These are phyloP conservation scores for Mormyrops attenuatus DNA, from an alignment of 2,797 vertebrate genomes.

Conservation along the genomic window DNA sequence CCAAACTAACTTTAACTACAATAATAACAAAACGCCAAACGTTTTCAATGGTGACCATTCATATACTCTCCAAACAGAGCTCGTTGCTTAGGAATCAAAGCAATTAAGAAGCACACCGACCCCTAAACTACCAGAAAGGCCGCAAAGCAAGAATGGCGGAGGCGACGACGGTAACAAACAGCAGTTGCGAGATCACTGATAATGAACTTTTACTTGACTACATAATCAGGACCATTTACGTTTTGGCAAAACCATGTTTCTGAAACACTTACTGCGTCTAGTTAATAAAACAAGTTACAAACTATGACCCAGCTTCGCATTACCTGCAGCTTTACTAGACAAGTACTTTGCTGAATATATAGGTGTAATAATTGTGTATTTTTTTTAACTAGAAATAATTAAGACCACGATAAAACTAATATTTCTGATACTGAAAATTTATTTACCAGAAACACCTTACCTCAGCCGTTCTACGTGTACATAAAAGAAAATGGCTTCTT, in stretches of 20 bases:
- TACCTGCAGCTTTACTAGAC: not conserved
- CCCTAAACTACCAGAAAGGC: not conserved
- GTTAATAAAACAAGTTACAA: not conserved
- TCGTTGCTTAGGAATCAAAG: not conserved
- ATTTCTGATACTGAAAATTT: not conserved
- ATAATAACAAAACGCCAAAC: not conserved
- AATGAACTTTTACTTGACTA: not conserved
- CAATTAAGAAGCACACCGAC: not conserved
- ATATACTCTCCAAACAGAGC: not conserved
- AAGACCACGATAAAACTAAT: not conserved
- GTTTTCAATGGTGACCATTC: not conserved
- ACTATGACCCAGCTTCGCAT: not conserved
- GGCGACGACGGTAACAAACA: not conserved
- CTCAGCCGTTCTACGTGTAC: conserved; percentile 8
- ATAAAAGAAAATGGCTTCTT: conserved; percentile 23
- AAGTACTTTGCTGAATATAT: not conserved
- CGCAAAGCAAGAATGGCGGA: not conserved
- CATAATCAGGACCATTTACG: not conserved
- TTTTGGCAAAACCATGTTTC: not conserved
- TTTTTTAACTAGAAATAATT: not conserved
- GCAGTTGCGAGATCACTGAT: not conserved
- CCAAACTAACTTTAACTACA: not conserved
- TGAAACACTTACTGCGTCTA: not conserved
- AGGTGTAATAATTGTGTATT: not conserved
- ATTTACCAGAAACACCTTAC: conserved; percentile 13